Base-by-base conservation (phyloP, 2,113 vertebrate genomes). In the Siphamia tubifer region DNA sequence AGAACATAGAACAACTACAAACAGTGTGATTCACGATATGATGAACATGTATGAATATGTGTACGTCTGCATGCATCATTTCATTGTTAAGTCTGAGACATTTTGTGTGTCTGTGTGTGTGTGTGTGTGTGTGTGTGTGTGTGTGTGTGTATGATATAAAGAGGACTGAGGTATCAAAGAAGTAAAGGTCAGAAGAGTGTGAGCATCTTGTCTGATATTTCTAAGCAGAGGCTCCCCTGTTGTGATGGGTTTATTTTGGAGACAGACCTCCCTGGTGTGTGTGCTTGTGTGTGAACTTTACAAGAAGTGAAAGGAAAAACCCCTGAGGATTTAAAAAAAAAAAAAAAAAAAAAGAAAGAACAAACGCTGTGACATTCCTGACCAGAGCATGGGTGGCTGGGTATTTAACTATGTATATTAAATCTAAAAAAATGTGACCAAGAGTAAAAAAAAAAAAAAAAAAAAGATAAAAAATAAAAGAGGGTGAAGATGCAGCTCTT, bases 251-350 rank as follows among this genome's bases (percentile, higher is more conserved):
- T 45, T 47, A 16, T 65, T 61, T 44, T 24, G 19, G 17, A 32
- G 40, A 48, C 48, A 35, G 47, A 63, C 54, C 15, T 71, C 5
- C 67, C 1, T 49, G 5, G 12, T 40, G 1, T 44, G 39, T 17
- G 55, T 25, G 20, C 12, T 31, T 17, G 57, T 39, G 34, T 68
- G 75, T 86, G 74, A 81, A 81, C 80, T 80, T 74, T 81, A 79
- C 47, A 66, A 28, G 64, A 13, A 58, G 13, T 53, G 66, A 71
- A 77, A 79, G 77, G 42, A 71, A 42, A 74, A 72, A 79, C 57
- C 68, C 70, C 71, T 57, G 72, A 57, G 69, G 70, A 17, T 58
- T 60, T 44, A 57, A 38, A n/a, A 69, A 58, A 70, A 74, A 74
- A 44, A n/a, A n/a, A n/a, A n/a, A n/a, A n/a, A n/a, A n/a, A n/a